phyloP scores from a whole-genome alignment of 2,113 vertebrate genomes.

The Apistogramma diplotaenia region DNA sequence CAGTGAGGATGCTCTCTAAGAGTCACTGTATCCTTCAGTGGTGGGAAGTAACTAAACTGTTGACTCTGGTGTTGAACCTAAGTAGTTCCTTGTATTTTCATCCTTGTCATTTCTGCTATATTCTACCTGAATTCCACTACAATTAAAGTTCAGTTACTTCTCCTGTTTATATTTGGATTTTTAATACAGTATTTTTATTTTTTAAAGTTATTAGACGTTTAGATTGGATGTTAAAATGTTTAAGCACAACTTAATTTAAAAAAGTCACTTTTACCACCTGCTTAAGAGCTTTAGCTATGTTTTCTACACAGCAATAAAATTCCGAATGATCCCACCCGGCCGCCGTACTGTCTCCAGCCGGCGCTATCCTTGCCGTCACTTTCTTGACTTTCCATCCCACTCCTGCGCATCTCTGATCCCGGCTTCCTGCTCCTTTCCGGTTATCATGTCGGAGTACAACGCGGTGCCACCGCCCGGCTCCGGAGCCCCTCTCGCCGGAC shows the following conservation, averaged over 20 bases:
- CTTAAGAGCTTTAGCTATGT: background rate
- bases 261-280: background rate
- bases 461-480: conserved; percentile 64
- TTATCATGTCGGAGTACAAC: conserved; percentile 74
- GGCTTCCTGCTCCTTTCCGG: background rate
- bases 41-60: background rate
- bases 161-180: background rate
- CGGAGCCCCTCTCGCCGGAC: conserved; percentile 46
- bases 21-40: too few relatives aligned
- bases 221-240: background rate
- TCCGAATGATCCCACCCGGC: conserved; percentile 4
- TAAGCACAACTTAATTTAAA: background rate
- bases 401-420: conserved; percentile 46
- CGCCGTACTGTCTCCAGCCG: conserved; percentile 5
- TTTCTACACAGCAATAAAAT: background rate
- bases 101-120: background rate
- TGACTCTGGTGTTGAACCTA: background rate
- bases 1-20: too few relatives aligned
- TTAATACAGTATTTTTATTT: background rate
- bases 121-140: background rate
- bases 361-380: conserved; percentile 45
- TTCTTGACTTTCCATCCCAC: conserved; percentile 45
- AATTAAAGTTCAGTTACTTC: background rate
- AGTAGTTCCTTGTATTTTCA: background rate
- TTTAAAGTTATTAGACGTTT: background rate